phyloP scores from a whole-genome alignment of 2,113 vertebrate species.

The Rhagologus leucostigma region DNA sequence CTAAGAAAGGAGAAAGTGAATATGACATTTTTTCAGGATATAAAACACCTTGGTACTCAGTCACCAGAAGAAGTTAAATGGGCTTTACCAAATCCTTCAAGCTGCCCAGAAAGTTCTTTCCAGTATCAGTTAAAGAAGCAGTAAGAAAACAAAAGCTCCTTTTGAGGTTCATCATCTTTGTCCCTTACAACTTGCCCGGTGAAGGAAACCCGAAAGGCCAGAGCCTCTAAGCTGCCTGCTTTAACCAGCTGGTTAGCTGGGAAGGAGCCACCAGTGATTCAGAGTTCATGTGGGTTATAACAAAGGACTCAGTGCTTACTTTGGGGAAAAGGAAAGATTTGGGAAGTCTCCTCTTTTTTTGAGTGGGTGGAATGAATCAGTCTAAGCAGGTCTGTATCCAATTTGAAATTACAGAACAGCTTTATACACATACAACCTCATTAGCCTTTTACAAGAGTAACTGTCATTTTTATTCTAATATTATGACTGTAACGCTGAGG shows the following conservation, averaged over 20 bases:
- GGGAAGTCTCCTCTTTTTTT: background rate
- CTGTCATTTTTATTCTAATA: slow-evolving; percentile 51
- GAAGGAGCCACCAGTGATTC: background rate
- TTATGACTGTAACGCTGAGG: slow-evolving; percentile 5
- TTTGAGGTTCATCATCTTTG: background rate
- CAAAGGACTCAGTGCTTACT: background rate
- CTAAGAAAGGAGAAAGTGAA: background rate
- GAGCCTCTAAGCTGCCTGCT: background rate
- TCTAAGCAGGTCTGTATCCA: background rate
- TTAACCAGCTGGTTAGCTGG: background rate
- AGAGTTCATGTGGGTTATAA: background rate
- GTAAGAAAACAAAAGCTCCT: background rate
- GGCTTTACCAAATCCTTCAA: fast-evolving
- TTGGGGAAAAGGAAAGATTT: background rate
- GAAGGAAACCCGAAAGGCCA: background rate
- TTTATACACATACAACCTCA: slow-evolving; percentile 1
- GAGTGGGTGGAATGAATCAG: background rate
- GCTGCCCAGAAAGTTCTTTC: background rate
- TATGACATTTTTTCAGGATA: background rate
- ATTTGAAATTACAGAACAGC: slow-evolving; percentile 3
- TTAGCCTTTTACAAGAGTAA: slow-evolving; percentile 52
- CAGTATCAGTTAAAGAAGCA: background rate
- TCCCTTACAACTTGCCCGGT: background rate
- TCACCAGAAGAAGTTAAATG: background rate
- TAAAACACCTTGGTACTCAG: background rate